Evolutionary conservation across 1,140 invertebrate species (phyloP), one percentile per base, ranked within the genome.

Genomic region (Nomia melanderi): DNA sequence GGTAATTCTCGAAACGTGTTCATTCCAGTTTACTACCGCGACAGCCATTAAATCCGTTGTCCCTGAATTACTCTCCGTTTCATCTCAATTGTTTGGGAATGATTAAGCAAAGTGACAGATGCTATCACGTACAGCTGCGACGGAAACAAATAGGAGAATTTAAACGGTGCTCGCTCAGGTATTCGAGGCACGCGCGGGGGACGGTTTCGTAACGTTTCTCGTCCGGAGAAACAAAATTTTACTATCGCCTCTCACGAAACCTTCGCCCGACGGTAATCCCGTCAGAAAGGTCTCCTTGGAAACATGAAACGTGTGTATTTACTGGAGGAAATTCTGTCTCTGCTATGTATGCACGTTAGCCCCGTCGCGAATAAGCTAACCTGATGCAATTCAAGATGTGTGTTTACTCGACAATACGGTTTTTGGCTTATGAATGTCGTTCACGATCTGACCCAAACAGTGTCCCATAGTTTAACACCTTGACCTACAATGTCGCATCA

Each of bases 191-290:
- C 71, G 72, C 17, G 3, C 4, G 4, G 1, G 2, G 2, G 20
- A 2, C 20, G n/a, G 29, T 74, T 66, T 74, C 39, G 50, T 33
- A 74, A 74, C 14, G 39, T 36, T 23, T 27, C 29, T n/a, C 0
- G 27, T 57, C 50, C 47, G 57, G 31, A 44, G 11, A n/a, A 14
- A 41, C 20, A 14, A 66, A 72, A 50, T 39, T 20, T 39, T 23
- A 50, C 29, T 39, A 23, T 62, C 25, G 41, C 39, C 50, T 29
- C 59, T 36, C 39, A 8, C 25, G 7, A 53, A 44, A 47, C 36
- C n/a, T 57, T 57, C n/a, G 6, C 6, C 23, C 56, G 9, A 17
- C 12, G 31, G 29, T 17, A n/a, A 1, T 31, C 12, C 27, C n/a
- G 2, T 36, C 39, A 17, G 14, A 74, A 12, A 1, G 31, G 44